Evolutionary conservation across 2,888 invertebrate genomes (phyloP), one percentile per base, ranked within the genome.

Genomic region (Cheilosia vulpina): DNA sequence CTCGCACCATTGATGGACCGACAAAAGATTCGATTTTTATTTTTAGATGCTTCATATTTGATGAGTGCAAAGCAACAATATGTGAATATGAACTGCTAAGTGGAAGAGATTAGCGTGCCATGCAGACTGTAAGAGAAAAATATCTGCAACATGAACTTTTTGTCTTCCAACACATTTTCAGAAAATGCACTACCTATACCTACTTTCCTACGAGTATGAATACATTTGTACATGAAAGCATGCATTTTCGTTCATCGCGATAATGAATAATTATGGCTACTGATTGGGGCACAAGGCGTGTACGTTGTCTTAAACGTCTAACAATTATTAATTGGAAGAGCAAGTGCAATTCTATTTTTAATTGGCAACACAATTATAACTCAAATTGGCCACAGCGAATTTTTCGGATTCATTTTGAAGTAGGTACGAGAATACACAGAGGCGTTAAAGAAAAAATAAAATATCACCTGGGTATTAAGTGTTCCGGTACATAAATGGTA

Each of bases 391-490:
- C 78, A 34, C 77, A 60, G 68, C 60, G 50, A 63, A 45, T 19
- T 19, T 2, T 34, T 2, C 13, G 31, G 47, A 53, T 50, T 75
- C 24, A 52, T 34, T 38, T 38, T n/a, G 15, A 6, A 19, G 27
- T 38, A 50, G 19, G 50, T 21, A 50, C 31, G 31, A 9, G 9
- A 21, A 11, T 9, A 21, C 4, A 17, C 45, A 17, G 19, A 17
- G 4, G 45, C 24, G 45, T 66, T 55, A 66, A 66, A 66, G 0
- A 38, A 57, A 66, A 41, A 71, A 27, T 6, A 6, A 77, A 55
- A 71, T 43, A 85, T 80, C 80, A 85, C 84, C 84, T 85, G 80
- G 76, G 84, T 85, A 71, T 85, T 85, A 76, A 57, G 66, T 85
- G 66, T 76, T 80, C 79, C 69, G 80, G 76, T 76, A 76, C 84